These are phyloP conservation scores for Limnephilus lunatus DNA, from an alignment of 2,888 invertebrate species.

Conservation along the genomic window DNA sequence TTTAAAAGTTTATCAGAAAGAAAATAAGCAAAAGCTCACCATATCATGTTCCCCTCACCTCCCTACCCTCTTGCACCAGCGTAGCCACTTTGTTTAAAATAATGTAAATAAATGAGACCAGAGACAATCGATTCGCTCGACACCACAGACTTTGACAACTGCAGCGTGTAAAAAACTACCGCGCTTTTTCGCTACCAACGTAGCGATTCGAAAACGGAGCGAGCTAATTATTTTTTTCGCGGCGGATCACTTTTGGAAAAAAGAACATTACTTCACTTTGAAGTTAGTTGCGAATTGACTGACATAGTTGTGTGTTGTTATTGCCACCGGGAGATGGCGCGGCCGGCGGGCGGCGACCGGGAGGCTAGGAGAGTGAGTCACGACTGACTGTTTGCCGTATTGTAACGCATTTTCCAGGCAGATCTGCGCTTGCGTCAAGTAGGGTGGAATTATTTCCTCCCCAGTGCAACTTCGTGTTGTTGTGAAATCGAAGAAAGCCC, in stretches of 20 bases:
- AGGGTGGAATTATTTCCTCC: constrained; percentile 55
- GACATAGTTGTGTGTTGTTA: constrained; percentile 52
- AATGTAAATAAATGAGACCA: constrained; percentile 46
- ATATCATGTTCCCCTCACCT: constrained; percentile 57
- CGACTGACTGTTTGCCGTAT: constrained; percentile 63
- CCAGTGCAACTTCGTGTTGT: constrained; percentile 53
- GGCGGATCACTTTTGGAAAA: constrained; percentile 18
- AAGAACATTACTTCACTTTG: constrained; percentile 48
- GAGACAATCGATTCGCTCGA: constrained; percentile 55
- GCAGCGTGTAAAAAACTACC: constrained; percentile 53
- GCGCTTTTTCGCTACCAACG: constrained; percentile 57
- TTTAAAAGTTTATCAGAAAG: not conserved
- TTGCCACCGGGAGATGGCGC: constrained; percentile 53
- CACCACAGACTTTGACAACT: constrained; percentile 58
- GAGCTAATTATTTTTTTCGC: not conserved
- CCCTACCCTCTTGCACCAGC: constrained; percentile 47
- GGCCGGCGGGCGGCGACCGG: constrained; percentile 49
- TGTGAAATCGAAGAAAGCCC: constrained; percentile 53
- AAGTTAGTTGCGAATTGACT: constrained; percentile 40
- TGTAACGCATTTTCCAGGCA: constrained; percentile 60
- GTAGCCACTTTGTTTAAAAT: constrained; percentile 52
- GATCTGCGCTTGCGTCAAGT: constrained; percentile 53
- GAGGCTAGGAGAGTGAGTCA: constrained; percentile 52
- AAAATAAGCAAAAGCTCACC: constrained; percentile 30
- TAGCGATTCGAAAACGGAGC: constrained; percentile 35